Percentiles rank a stretch among this genome's conserved stretches.
These are phyloP conservation scores for Tupaia tana DNA, from an alignment of 2,113 vertebrate species.

Conservation along the genomic window DNA sequence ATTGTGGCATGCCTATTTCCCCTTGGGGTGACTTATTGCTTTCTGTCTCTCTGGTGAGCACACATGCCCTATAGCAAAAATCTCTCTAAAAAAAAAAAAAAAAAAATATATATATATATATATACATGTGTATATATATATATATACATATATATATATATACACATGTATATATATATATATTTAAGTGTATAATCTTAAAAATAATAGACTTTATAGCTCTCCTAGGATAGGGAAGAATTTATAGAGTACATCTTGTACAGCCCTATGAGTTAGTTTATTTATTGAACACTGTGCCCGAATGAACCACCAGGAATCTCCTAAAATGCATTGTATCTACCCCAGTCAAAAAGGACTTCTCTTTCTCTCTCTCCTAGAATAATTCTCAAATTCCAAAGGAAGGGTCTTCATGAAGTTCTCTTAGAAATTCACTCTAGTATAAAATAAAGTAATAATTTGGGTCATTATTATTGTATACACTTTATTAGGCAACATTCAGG, in stretches of 20 bases:
- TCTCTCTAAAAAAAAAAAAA: too few species aligned
- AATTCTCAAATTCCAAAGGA: conserved; percentile 36
- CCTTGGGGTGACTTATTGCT: too few species aligned
- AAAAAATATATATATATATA: too few species aligned
- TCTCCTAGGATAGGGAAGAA: neutral
- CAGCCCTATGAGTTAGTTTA: neutral
- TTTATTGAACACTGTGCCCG: neutral
- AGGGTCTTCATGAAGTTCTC: neutral
- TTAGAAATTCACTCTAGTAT: neutral
- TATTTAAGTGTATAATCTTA: neutral
- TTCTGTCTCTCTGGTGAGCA: too few species aligned
- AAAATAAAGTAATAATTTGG: neutral
- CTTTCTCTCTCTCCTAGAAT: neutral
- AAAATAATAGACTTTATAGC: neutral
- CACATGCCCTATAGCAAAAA: too few species aligned
- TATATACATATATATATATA: too few species aligned
- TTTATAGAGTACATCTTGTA: neutral
- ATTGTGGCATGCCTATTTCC: too few species aligned
- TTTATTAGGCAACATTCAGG: neutral
- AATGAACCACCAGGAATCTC: neutral
- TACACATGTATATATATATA: too few species aligned
- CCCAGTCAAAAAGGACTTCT: neutral
- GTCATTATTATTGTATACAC: neutral
- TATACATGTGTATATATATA: too few species aligned
- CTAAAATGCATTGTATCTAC: neutral